Conservation (phyloP, 2,113 vertebrate genomes). For the Campylorhamphus procurvoides region DNA sequence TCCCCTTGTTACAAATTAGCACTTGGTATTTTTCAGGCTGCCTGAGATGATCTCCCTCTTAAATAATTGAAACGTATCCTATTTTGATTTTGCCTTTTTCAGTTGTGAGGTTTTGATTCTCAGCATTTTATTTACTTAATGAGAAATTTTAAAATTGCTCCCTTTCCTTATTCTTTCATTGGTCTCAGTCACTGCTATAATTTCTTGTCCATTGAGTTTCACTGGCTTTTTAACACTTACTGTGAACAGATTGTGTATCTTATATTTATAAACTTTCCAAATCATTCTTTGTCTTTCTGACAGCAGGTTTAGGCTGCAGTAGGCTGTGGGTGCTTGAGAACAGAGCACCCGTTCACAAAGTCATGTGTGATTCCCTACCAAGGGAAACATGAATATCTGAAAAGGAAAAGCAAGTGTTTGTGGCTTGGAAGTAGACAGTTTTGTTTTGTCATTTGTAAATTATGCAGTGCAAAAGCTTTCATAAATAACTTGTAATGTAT, state of each 20-base stretch:
- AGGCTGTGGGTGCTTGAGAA: background rate
- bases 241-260: background rate
- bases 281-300: background rate
- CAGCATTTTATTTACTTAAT: background rate
- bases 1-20: background rate
- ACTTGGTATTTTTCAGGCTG: background rate
- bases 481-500: slow-evolving; percentile 37
- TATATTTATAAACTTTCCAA: background rate
- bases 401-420: background rate
- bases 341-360: background rate
- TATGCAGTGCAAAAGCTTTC: slow-evolving; percentile 22
- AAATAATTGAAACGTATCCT: background rate
- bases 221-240: background rate
- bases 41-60: background rate
- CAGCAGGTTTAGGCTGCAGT: background rate
- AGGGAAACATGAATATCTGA: background rate
- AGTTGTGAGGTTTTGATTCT: background rate
- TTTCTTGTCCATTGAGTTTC: background rate
- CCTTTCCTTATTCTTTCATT: background rate
- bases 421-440: background rate
- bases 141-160: background rate
- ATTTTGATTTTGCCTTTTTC: background rate
- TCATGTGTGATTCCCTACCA: background rate
- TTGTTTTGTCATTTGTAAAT: slow-evolving; percentile 39
- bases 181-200: background rate